phyloP scores from a whole-genome alignment of 2,113 vertebrate genomes.

The Canis aureus region DNA sequence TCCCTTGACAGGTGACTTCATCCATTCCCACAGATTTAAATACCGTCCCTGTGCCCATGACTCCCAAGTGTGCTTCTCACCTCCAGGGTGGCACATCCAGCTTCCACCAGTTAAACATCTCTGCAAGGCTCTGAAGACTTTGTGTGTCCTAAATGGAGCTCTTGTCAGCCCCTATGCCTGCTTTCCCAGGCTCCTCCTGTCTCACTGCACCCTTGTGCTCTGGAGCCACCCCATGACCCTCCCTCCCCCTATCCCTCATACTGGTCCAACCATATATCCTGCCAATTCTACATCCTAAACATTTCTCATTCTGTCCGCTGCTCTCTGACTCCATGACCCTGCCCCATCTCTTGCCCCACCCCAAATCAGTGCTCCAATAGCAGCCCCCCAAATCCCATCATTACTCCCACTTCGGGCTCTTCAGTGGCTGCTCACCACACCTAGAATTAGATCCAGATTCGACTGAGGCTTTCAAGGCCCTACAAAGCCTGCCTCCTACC shows the following conservation, averaged over 20 bases:
- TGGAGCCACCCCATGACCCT: fast-evolving
- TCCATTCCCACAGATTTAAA: neutral
- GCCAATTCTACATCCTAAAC: neutral
- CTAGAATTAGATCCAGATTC: neutral
- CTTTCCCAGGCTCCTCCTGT: neutral
- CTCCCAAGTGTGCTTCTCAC: neutral
- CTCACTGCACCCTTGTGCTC: neutral
- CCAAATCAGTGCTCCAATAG: neutral
- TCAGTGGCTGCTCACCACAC: neutral
- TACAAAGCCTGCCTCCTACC: neutral
- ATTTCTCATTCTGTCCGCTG: neutral
- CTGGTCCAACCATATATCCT: neutral
- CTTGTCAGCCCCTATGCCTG: neutral
- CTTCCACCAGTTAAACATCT: neutral
- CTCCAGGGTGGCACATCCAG: neutral
- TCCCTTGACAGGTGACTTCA: neutral
- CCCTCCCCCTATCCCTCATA: neutral
- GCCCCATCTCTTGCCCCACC: too few relatives aligned
- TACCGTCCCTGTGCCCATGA: neutral
- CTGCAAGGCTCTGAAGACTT: neutral
- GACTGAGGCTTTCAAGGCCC: neutral
- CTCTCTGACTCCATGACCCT: neutral
- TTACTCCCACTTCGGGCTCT: neutral
- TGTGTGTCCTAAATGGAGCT: neutral
- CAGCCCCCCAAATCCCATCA: neutral